phyloP scores from a whole-genome alignment of 1,140 invertebrate genomes.

The Drosophila ogumai region DNA sequence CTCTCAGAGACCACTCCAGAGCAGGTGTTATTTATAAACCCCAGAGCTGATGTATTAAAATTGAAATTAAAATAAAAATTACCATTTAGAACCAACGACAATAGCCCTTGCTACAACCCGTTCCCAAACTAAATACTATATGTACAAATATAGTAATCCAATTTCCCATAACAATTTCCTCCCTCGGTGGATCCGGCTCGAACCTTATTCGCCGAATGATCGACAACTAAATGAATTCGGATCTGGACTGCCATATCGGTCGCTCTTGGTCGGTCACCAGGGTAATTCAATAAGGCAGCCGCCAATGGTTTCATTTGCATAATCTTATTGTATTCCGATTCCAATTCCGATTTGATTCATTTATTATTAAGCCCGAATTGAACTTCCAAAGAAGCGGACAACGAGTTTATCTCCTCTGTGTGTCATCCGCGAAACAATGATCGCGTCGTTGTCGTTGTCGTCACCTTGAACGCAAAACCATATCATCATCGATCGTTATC shows the following conservation, averaged over 20 bases:
- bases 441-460: too few relatives aligned
- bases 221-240: constrained; percentile 34
- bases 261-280: constrained; percentile 13
- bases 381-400: constrained; percentile 55
- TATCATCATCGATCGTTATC: constrained; percentile 51
- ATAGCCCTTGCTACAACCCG: not conserved
- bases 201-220: constrained; percentile 13
- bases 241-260: constrained; percentile 26
- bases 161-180: constrained; percentile 37
- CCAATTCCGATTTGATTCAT: constrained; percentile 49
- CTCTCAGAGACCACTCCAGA: not conserved
- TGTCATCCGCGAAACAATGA: constrained; percentile 50
- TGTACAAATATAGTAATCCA: constrained; percentile 23
- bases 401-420: constrained; percentile 55
- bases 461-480: constrained; percentile 16
- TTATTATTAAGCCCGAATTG: constrained; percentile 48
- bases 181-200: constrained; percentile 18
- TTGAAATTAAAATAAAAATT: too few relatives aligned
- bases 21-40: constrained; percentile 6
- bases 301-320: constrained; percentile 55
- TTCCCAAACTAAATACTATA: not conserved
- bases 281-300: constrained; percentile 41
- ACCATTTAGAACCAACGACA: not conserved
- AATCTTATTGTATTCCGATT: constrained; percentile 56
- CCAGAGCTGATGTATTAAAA: too few relatives aligned